These are phyloP conservation scores for Berghia stephanieae DNA, from an alignment of 1,140 invertebrate species.

Conservation along the genomic window DNA sequence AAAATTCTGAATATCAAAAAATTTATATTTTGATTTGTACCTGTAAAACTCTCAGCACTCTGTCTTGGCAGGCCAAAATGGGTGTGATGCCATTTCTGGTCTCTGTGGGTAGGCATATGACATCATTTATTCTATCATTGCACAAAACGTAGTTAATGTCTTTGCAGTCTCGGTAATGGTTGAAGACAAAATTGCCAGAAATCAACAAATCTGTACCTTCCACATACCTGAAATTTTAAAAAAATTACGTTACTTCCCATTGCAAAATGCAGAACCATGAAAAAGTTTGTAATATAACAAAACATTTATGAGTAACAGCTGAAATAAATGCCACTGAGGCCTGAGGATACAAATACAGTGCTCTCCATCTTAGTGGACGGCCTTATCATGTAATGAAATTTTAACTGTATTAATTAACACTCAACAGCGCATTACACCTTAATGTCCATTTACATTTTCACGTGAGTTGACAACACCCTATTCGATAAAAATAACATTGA, in stretches of 20 bases:
- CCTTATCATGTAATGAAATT: no score
- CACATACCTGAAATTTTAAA: conserved; percentile 74
- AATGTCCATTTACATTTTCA: no score
- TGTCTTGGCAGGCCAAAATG: conserved; percentile 79
- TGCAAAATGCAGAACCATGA: not conserved
- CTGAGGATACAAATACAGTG: not conserved
- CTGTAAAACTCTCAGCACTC: conserved; percentile 76
- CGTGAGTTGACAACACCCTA: no score
- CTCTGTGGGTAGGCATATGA: conserved; percentile 76
- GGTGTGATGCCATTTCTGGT: conserved; percentile 73
- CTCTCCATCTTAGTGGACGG: no score
- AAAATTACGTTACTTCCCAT: not conserved
- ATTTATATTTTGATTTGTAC: no score
- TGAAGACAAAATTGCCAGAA: conserved; percentile 83
- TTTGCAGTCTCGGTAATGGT: conserved; percentile 84
- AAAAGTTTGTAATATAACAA: not conserved
- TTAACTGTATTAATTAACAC: no score
- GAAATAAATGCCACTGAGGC: not conserved
- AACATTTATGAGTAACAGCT: not conserved
- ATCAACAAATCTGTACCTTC: conserved; percentile 82
- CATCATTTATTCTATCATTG: conserved; percentile 82
- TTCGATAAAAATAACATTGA: no score
- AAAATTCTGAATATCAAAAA: no score
- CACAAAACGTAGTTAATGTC: conserved; percentile 82
- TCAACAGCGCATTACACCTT: no score